These are phyloP conservation scores for Nomada hirtipes DNA, from an alignment of 2,888 invertebrate genomes.

Conservation along the genomic window DNA sequence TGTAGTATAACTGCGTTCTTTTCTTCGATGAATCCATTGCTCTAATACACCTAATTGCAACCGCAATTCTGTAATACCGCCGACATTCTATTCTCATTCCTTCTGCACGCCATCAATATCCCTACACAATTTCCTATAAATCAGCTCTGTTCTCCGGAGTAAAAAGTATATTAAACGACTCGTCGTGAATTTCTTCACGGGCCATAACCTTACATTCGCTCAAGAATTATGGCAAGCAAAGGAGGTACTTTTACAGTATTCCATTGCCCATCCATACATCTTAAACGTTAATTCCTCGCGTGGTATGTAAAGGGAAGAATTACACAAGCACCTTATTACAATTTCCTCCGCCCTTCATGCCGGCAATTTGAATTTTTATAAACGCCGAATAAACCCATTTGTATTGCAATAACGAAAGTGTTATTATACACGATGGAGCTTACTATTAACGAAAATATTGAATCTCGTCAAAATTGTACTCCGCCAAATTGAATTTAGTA, in stretches of 20 bases:
- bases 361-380: too few species aligned
- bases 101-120: neutral
- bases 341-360: neutral
- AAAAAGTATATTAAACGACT: neutral
- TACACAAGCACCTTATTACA: constrained; percentile 33
- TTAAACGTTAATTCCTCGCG: neutral
- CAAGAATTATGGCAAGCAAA: neutral
- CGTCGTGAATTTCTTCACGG: neutral
- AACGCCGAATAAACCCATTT: too few species aligned
- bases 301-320: constrained; percentile 2
- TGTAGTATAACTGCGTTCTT: too few species aligned
- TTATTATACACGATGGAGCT: too few species aligned
- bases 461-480: too few species aligned
- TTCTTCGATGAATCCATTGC: neutral
- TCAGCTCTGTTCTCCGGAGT: neutral
- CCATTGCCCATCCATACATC: neutral
- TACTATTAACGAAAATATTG: too few species aligned
- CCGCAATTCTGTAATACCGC: neutral
- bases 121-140: neutral
- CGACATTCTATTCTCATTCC: neutral
- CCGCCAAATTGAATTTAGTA: too few species aligned
- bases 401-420: too few species aligned
- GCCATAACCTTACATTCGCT: constrained; percentile 8
- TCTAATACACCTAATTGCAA: neutral
- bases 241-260: neutral